phyloP scores from a whole-genome alignment of 2,888 invertebrate species.

The Nebria salina region DNA sequence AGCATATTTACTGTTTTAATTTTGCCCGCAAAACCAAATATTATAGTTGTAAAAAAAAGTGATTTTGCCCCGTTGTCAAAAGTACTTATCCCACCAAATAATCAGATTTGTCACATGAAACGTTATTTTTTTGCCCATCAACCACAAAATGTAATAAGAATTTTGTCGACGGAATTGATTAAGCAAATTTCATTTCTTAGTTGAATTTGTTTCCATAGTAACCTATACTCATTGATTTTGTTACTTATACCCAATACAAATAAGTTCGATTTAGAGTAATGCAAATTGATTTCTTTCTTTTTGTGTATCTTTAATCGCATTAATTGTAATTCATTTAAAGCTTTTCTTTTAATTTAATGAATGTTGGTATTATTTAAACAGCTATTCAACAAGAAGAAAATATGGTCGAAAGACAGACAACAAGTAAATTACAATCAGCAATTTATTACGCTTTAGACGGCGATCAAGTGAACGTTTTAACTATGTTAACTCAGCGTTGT shows the following conservation, averaged over 20 bases:
- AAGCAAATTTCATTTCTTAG: neutral
- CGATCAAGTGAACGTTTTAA: slow-evolving; percentile 75
- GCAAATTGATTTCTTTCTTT: no score
- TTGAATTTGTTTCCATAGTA: neutral
- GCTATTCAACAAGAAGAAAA: slow-evolving; percentile 65
- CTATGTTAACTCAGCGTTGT: slow-evolving; percentile 72
- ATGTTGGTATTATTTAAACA: slow-evolving; percentile 51
- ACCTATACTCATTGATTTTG: neutral
- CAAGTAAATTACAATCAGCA: slow-evolving; percentile 72
- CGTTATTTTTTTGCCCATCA: neutral
- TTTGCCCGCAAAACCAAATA: neutral
- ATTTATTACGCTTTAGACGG: slow-evolving; percentile 78
- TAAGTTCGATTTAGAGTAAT: no score
- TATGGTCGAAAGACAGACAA: slow-evolving; percentile 62
- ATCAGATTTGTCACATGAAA: neutral
- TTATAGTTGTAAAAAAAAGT: neutral
- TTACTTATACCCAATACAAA: no score
- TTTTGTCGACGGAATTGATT: neutral
- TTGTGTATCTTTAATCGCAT: no score
- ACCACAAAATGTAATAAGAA: neutral
- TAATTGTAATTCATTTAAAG: neutral
- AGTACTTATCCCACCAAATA: neutral
- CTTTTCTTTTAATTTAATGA: slow-evolving; percentile 24
- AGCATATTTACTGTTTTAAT: neutral
- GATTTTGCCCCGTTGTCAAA: neutral